Conservation (phyloP, 37 sponge, comb jelly and placozoan genomes). For the Dysidea cf. avara region DNA sequence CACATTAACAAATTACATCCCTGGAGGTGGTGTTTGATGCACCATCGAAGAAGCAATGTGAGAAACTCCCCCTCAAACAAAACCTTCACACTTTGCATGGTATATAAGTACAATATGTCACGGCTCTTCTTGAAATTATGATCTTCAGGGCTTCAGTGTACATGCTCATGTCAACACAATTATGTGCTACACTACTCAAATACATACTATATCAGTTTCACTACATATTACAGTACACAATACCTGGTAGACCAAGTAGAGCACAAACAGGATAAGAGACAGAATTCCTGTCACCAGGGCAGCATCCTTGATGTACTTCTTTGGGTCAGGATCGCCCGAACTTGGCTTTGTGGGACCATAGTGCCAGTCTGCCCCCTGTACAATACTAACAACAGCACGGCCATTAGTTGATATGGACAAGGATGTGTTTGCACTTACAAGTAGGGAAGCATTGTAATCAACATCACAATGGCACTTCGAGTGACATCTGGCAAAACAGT, state of each 20-base stretch:
- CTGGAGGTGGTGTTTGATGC: too few species aligned
- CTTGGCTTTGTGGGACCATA: constrained; percentile 62
- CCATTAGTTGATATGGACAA: neutral
- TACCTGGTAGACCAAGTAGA: constrained; percentile 64
- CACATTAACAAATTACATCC: too few species aligned
- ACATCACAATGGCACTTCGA: constrained; percentile 77
- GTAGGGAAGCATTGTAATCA: constrained; percentile 80
- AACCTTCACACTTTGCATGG: too few species aligned
- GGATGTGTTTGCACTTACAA: constrained; percentile 52
- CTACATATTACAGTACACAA: neutral
- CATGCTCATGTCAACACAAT: too few species aligned
- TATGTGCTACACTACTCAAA: neutral
- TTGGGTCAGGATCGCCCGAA: constrained; percentile 10
- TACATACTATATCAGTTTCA: neutral
- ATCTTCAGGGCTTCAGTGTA: too few species aligned
- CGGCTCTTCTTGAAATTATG: too few species aligned
- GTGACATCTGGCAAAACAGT: constrained; percentile 81
- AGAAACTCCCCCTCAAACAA: too few species aligned
- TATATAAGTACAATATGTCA: too few species aligned
- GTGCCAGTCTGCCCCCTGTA: constrained; percentile 93
- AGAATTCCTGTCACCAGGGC: constrained; percentile 66
- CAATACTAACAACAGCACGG: constrained; percentile 41
- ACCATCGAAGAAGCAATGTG: too few species aligned
- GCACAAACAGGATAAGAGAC: constrained; percentile 55
- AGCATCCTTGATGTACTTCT: constrained; percentile 55